phyloP scores from a whole-genome alignment of 2,113 vertebrate species.

The Pholis gunnellus region DNA sequence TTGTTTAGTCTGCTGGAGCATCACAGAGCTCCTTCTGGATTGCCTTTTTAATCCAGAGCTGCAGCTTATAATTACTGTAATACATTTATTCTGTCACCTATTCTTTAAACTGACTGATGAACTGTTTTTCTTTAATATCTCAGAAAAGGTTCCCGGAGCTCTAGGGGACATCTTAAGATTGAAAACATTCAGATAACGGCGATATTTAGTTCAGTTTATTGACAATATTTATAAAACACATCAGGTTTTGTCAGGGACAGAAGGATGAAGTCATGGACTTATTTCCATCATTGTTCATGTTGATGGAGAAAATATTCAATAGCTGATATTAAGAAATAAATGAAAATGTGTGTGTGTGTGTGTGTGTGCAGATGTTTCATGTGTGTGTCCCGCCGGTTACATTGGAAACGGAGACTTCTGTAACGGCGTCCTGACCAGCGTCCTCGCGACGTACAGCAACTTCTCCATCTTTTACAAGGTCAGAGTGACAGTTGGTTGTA shows the following conservation, averaged over 20 bases:
- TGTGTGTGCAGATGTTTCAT: conserved; percentile 86
- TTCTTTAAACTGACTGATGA: not conserved
- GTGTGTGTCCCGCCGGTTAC: conserved; percentile 86
- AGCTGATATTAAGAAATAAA: not conserved
- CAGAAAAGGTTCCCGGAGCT: not conserved
- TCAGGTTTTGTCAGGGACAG: not conserved
- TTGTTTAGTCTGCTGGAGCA: not conserved
- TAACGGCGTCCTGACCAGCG: conserved; percentile 88
- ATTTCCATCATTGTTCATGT: not conserved
- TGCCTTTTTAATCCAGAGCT: not conserved
- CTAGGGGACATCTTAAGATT: not conserved
- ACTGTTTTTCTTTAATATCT: not conserved
- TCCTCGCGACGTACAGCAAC: conserved; percentile 86
- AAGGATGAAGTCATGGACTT: not conserved
- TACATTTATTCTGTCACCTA: not conserved
- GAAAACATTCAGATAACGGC: not conserved
- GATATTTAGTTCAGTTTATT: not conserved
- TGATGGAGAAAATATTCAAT: not conserved
- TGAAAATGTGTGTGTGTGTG: conserved; percentile 7
- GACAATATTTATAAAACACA: not conserved
- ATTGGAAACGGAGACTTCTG: conserved; percentile 91
- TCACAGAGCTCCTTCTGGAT: not conserved
- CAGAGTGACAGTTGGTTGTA: conserved; percentile 47
- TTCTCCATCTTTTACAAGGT: conserved; percentile 94
- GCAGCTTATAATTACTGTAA: not conserved